These are phyloP conservation scores for Papilio dardanus DNA, from an alignment of 1,140 invertebrate species.

Conservation along the genomic window DNA sequence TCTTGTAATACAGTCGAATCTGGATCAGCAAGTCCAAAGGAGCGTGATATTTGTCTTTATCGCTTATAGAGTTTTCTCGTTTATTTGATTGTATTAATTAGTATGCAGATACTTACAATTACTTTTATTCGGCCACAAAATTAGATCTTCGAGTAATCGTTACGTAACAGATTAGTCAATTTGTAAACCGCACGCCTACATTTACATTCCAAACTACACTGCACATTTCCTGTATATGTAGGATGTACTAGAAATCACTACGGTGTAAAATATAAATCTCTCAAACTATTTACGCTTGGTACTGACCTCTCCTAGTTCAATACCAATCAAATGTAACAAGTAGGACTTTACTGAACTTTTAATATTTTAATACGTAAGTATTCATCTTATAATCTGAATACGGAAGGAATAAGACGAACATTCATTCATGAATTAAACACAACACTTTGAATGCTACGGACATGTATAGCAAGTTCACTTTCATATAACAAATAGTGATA, in stretches of 20 bases:
- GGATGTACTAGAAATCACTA: neutral
- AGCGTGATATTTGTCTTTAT: no score
- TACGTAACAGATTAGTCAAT: neutral
- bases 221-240: neutral
- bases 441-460: neutral
- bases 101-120: no score
- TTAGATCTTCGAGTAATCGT: neutral
- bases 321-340: neutral
- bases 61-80: no score
- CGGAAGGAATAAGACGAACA: neutral
- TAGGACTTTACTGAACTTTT: neutral
- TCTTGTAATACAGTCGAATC: no score
- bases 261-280: neutral
- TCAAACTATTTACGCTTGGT: neutral
- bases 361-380: neutral
- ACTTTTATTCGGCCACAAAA: neutral
- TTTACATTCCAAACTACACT: conserved; percentile 1
- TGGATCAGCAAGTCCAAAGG: no score
- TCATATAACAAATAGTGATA: neutral
- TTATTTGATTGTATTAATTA: no score
- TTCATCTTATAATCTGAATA: no score
- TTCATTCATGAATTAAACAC: neutral
- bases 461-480: neutral
- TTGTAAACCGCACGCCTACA: conserved; percentile 3
- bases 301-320: neutral